A percentile compares a stretch with the other conserved stretches of the same genome.
Conservation (phyloP, 2,888 invertebrate genomes). For the Rhagophthalmus giganteus region DNA sequence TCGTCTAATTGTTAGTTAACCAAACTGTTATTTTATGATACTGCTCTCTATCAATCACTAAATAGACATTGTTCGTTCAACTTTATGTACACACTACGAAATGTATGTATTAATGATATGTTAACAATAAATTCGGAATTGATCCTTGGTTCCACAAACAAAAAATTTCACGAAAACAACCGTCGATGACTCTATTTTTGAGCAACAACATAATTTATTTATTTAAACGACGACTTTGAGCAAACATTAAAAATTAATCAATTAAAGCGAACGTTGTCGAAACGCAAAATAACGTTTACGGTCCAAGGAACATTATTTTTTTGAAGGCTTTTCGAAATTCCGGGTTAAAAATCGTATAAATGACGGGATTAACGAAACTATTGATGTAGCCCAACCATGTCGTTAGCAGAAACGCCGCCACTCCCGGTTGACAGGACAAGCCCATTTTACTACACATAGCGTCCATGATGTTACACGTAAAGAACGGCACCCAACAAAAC, state of each 20-base stretch:
- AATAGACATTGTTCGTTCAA: constrained; percentile 2
- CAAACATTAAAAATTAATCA: too few species aligned
- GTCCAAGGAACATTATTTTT: constrained; percentile 78
- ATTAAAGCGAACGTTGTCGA: too few species aligned
- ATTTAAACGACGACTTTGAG: too few species aligned
- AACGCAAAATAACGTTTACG: too few species aligned
- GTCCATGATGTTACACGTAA: constrained; percentile 96
- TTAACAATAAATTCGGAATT: constrained; percentile 51
- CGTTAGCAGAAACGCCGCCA: constrained; percentile 89
- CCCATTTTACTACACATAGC: constrained; percentile 91
- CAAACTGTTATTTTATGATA: constrained; percentile 1
- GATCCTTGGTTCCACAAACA: constrained; percentile 21
- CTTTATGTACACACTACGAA: constrained; percentile 23
- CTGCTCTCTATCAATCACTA: background rate
- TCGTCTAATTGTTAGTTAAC: background rate
- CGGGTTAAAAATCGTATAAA: constrained; percentile 94
- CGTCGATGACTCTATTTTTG: too few species aligned
- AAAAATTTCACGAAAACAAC: background rate
- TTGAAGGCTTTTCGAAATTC: constrained; percentile 98
- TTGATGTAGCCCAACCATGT: constrained; percentile 99
- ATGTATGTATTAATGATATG: constrained; percentile 45
- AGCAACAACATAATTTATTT: constrained; percentile 18
- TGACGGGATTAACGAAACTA: constrained; percentile 90
- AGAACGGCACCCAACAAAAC: constrained; percentile 99
- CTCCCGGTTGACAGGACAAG: constrained; percentile 77